Conservation (phyloP, 2,797 vertebrate genomes). For the Acrossocheilus fasciatus region DNA sequence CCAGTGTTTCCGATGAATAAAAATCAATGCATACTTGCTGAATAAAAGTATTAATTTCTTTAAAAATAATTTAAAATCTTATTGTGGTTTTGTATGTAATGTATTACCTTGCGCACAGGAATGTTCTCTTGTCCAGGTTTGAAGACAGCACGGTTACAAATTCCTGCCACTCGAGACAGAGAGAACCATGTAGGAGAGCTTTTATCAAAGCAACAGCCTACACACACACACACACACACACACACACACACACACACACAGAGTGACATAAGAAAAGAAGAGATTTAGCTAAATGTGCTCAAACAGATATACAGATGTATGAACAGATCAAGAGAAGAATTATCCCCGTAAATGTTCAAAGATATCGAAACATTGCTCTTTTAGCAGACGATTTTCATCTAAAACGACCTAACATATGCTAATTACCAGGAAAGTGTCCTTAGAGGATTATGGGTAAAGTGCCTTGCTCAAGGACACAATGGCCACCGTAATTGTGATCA, state of each 20-base stretch:
- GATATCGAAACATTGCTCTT: neutral
- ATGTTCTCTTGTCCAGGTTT: conserved; percentile 84
- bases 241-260: conserved; percentile 16
- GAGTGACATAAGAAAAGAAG: neutral
- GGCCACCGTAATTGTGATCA: neutral
- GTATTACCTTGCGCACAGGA: conserved; percentile 84
- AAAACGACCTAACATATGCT: neutral
- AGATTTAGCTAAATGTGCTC: conserved; percentile 1
- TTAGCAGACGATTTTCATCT: neutral
- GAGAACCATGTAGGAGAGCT: conserved; percentile 88
- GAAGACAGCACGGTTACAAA: conserved; percentile 92
- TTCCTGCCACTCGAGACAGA: conserved; percentile 85
- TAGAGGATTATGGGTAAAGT: neutral
- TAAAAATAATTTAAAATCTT: neutral
- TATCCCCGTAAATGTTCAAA: neutral
- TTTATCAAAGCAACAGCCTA: conserved; percentile 90
- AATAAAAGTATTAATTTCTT: neutral
- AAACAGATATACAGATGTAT: neutral
- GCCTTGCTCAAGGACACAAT: conserved; percentile 1
- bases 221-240: conserved; percentile 38
- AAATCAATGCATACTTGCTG: neutral
- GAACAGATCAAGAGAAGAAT: neutral
- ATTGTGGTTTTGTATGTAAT: neutral
- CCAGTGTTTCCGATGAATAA: neutral
- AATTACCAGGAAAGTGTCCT: neutral